These are phyloP conservation scores for Saguinus midas DNA, from an alignment of 2,113 vertebrate species.

Conservation along the genomic window DNA sequence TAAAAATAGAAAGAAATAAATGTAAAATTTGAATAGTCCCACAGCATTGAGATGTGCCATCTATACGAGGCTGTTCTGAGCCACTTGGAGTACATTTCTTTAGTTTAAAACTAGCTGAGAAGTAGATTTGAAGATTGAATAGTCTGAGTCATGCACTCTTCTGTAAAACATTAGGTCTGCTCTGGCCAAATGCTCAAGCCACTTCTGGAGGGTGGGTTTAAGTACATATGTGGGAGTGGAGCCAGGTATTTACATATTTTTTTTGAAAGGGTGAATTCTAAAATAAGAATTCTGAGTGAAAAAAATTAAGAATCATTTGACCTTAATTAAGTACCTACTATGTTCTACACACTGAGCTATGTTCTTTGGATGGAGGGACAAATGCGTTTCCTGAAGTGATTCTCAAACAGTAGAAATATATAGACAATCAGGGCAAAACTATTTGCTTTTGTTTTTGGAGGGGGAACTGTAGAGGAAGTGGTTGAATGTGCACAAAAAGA, in stretches of 20 bases:
- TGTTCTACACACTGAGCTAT: not conserved
- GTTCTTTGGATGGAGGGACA: not conserved
- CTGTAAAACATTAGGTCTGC: not conserved
- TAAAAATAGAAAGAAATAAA: conserved; percentile 50
- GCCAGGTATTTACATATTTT: not conserved
- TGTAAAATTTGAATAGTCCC: conserved; percentile 45
- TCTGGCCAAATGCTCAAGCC: not conserved
- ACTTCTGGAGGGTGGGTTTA: not conserved
- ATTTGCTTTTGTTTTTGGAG: not conserved
- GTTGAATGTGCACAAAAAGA: not conserved
- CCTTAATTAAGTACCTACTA: not conserved
- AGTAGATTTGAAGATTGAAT: not conserved
- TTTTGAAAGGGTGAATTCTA: conserved; percentile 26
- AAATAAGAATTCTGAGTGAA: not conserved
- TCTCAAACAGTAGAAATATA: not conserved
- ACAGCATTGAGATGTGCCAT: not conserved
- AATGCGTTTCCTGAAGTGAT: not conserved
- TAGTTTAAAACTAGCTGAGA: conserved; percentile 12
- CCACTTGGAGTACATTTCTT: not conserved
- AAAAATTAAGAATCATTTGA: not conserved
- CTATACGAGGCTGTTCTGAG: not conserved
- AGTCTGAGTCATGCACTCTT: not conserved
- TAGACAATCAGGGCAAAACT: not conserved
- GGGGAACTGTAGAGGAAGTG: not conserved
- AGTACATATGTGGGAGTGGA: not conserved